Base-by-base conservation (phyloP, 2,797 vertebrate species). In the Fringilla coelebs region DNA sequence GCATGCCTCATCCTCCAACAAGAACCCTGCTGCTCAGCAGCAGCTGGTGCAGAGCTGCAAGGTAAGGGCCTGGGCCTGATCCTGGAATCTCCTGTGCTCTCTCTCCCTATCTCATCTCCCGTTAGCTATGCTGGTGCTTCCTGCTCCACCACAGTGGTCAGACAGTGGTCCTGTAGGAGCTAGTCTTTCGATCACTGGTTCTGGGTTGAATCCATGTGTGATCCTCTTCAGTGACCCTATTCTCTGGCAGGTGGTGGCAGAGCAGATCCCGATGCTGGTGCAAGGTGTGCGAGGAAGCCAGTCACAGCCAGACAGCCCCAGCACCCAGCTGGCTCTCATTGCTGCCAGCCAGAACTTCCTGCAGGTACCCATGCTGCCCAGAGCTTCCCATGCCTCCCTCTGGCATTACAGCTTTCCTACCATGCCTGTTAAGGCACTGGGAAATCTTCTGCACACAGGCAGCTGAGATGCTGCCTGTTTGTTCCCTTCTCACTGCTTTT, bases 251-350 rank as follows among this genome's bases (percentile, higher is more conserved):
- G 98, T 98, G 91, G 99, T 99, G 80, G 99, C 99, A 4, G 99
- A 99, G 54, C 99, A 99, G 98, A 99, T 99, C 93, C 99, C 99
- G 0, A 98, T 99, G 98, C 97, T 99, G 98, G 99, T 99, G 19
- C 99, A 99, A 93, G 99, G 99, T 0, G 99, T 99, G 46, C 97
- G 99, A 94, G 99, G 99, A 77, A 99, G 99, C 97, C 99, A 99
- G 95, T 98, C 99, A 6, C 99, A 99, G 95, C 99, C 99, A 0
- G 99, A 99, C 95, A 99, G 99, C 60, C 99, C 99, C 77, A 99
- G 99, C 0, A 98, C 99, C 67, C 99, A 99, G 95, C 98, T 99
- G 43, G 98, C 99, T 36, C 99, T 99, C 89, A 99, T 99, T 62
- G 98, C 98, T 34, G 98, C 99, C 92, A 99, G 99, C 96, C 99